Conservation (phyloP, 2,113 vertebrate genomes). For the Calyptomena viridis region DNA sequence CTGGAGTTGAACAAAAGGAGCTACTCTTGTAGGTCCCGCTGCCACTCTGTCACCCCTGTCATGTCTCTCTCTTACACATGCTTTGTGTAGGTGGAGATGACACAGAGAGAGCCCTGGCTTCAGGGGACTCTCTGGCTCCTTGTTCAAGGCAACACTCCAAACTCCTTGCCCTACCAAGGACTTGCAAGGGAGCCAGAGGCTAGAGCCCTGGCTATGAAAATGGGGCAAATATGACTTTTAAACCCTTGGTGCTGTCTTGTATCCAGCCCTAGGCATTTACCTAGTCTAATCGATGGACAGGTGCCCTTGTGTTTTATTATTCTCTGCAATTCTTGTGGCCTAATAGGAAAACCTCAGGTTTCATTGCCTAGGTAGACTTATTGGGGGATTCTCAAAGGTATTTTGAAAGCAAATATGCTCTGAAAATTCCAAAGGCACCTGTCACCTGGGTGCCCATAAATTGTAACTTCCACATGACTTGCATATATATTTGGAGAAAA, state of each 20-base stretch:
- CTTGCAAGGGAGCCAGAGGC: not conserved
- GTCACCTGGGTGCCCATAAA: not conserved
- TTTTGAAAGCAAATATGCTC: not conserved
- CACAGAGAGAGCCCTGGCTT: not conserved
- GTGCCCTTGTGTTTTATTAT: not conserved
- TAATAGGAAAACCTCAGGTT: not conserved
- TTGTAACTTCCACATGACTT: not conserved
- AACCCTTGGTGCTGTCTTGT: not conserved
- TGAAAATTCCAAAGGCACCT: not conserved
- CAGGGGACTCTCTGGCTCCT: not conserved
- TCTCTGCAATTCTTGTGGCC: not conserved
- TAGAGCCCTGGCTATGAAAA: not conserved
- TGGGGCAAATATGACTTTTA: not conserved
- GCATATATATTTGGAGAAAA: not conserved
- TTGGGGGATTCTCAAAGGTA: not conserved
- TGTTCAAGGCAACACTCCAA: not conserved
- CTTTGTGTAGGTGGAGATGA: not conserved
- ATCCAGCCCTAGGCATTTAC: not conserved
- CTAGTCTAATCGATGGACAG: fast-evolving
- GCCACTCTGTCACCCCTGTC: not conserved
- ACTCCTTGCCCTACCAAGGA: not conserved
- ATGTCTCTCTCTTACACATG: not conserved
- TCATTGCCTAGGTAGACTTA: not conserved
- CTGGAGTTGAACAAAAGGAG: not conserved
- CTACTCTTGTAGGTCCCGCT: not conserved